Evolutionary conservation across 2,797 vertebrate genomes (phyloP).

Genomic region (Acanthornis magna): DNA sequence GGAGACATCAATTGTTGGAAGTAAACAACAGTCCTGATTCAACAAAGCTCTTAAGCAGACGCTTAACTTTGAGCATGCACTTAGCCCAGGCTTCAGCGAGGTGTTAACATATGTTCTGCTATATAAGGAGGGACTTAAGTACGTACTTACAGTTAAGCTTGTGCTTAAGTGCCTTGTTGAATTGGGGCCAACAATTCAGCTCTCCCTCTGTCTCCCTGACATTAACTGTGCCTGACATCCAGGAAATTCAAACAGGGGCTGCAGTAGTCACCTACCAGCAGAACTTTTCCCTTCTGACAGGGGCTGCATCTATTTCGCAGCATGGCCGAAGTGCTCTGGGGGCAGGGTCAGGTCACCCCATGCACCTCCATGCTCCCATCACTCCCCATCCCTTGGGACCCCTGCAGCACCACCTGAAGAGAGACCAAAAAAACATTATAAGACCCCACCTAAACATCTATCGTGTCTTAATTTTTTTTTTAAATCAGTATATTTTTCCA

Average conservation of each 20-base stretch:
- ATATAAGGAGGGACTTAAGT: conserved; percentile 67
- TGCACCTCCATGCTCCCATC: accelerated
- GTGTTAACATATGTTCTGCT: conserved; percentile 62
- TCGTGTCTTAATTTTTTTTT: accelerated
- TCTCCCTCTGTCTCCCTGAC: conserved; percentile 39
- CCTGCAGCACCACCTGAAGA: accelerated
- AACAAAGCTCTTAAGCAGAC: conserved; percentile 60
- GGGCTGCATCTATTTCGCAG: background rate
- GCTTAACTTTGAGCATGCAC: conserved; percentile 64
- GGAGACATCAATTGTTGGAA: conserved; percentile 48
- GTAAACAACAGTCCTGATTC: conserved; percentile 53
- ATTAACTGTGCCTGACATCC: conserved; percentile 45
- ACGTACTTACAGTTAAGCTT: conserved; percentile 63
- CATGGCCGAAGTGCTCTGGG: accelerated
- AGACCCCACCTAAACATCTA: background rate
- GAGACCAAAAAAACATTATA: accelerated
- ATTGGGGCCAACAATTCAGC: conserved; percentile 46
- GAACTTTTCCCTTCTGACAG: background rate
- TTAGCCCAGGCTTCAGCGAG: conserved; percentile 29
- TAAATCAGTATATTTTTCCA: background rate
- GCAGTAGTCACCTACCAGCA: background rate
- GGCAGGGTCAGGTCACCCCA: background rate
- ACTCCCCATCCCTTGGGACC: background rate
- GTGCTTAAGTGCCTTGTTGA: conserved; percentile 67
- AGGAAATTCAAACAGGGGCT: conserved; percentile 21